These are phyloP conservation scores for Poicephalus gulielmi DNA, from an alignment of 2,113 vertebrate species.

Conservation along the genomic window DNA sequence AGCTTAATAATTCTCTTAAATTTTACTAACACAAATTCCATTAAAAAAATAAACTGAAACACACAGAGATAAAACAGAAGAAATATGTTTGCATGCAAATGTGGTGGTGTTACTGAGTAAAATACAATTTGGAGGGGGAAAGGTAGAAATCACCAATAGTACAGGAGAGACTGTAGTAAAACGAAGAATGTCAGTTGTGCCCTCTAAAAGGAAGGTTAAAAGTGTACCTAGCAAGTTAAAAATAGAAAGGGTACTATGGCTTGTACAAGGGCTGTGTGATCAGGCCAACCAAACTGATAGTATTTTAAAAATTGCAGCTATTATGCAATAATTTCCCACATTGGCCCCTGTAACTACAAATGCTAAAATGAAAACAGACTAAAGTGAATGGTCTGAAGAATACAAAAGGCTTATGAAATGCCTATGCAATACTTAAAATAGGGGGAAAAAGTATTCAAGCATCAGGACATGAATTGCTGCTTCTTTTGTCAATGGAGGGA, in stretches of 20 bases:
- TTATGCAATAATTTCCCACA: background rate
- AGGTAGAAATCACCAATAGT: background rate
- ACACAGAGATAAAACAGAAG: background rate
- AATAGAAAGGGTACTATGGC: background rate
- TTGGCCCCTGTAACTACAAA: background rate
- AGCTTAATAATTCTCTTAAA: background rate
- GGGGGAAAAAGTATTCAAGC: background rate
- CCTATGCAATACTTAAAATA: background rate
- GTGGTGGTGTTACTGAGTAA: background rate
- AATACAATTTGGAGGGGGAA: background rate
- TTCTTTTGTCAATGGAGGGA: slow-evolving; percentile 17
- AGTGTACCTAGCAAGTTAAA: background rate
- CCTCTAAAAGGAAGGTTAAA: slow-evolving; percentile 5
- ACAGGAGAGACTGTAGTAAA: background rate
- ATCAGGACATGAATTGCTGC: background rate
- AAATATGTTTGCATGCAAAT: background rate
- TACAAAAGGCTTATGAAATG: background rate
- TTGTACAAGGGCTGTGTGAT: background rate
- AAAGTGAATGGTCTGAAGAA: background rate
- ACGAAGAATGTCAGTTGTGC: background rate
- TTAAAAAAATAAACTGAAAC: background rate
- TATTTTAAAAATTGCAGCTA: background rate
- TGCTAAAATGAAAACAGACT: background rate
- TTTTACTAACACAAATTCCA: background rate
- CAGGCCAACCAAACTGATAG: background rate